Percentiles rank a stretch among this genome's conserved stretches.
These are phyloP conservation scores for Aspidapion aeneum DNA, from an alignment of 2,888 invertebrate species.

Conservation along the genomic window DNA sequence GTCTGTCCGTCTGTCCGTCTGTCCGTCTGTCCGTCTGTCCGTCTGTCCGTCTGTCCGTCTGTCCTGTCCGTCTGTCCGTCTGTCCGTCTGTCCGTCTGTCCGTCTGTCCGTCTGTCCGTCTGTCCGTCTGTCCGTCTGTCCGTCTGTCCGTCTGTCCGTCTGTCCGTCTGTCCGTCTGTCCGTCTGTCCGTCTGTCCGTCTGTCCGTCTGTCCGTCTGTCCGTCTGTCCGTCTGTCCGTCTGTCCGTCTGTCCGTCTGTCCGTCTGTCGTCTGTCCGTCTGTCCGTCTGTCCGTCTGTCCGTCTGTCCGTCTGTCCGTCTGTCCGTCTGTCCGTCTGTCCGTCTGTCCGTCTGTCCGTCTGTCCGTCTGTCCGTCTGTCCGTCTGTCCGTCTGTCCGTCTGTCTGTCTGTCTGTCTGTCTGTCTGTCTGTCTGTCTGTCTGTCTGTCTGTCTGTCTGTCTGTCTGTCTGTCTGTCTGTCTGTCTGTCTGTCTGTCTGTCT, in stretches of 20 bases:
- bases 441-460: conserved; percentile 17
- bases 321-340: no score
- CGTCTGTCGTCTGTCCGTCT: no score
- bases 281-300: conserved; percentile 16
- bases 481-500: conserved; percentile 17
- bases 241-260: no score
- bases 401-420: no score
- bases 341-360: conserved; percentile 15
- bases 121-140: no score
- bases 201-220: conserved; percentile 17
- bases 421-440: conserved; percentile 17
- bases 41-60: no score
- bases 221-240: conserved; percentile 13
- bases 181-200: conserved; percentile 16
- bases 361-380: conserved; percentile 16
- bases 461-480: conserved; percentile 17
- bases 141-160: conserved; percentile 14
- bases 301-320: conserved; percentile 12
- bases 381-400: no score
- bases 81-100: no score
- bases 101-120: conserved; percentile 14
- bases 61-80: no score
- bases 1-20: conserved; percentile 15
- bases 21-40: no score
- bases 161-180: conserved; percentile 15